Percentiles rank a stretch among this genome's conserved stretches.
These are phyloP conservation scores for Pseudococcus longispinus DNA, from an alignment of 2,888 invertebrate genomes.

Conservation along the genomic window DNA sequence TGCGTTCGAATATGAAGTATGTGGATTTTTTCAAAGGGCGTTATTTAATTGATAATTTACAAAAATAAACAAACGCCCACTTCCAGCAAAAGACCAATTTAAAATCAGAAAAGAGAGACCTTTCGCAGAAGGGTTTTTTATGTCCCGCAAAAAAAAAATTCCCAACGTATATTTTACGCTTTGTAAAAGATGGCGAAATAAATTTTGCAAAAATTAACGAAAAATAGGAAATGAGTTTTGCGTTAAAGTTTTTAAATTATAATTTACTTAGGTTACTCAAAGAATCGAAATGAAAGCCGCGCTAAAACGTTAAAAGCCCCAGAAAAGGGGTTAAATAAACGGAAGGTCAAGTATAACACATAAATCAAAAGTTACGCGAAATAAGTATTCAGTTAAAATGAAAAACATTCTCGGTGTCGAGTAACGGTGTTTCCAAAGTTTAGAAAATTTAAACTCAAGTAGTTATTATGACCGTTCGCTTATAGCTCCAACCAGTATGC, in stretches of 20 bases:
- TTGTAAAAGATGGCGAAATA: not conserved
- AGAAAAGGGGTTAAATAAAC: slow-evolving; percentile 3
- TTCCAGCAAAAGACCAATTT: too few relatives aligned
- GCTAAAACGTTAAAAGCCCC: slow-evolving; percentile 1
- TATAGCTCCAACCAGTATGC: not conserved
- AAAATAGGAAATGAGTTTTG: slow-evolving; percentile 19
- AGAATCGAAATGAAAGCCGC: slow-evolving; percentile 2
- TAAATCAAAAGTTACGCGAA: slow-evolving; percentile 14
- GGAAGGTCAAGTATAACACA: slow-evolving; percentile 10
- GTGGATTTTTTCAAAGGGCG: too few relatives aligned
- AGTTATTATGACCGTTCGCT: slow-evolving; percentile 2
- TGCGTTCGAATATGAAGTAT: too few relatives aligned
- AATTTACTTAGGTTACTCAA: slow-evolving; percentile 16
- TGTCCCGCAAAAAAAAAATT: too few relatives aligned
- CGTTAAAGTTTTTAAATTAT: slow-evolving; percentile 14
- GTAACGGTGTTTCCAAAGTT: not conserved
- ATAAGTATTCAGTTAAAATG: slow-evolving; percentile 24
- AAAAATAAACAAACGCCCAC: too few relatives aligned
- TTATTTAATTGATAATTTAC: too few relatives aligned
- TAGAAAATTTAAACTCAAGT: not conserved
- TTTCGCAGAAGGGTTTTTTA: too few relatives aligned
- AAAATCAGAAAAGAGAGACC: too few relatives aligned
- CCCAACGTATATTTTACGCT: not conserved
- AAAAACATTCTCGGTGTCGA: slow-evolving; percentile 9
- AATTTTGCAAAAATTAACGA: not conserved